A percentile compares a stretch with the other conserved stretches of the same genome.
These are phyloP conservation scores for Imbricaverruca yamaguchii DNA, from an alignment of 2,888 invertebrate species.

Conservation along the genomic window DNA sequence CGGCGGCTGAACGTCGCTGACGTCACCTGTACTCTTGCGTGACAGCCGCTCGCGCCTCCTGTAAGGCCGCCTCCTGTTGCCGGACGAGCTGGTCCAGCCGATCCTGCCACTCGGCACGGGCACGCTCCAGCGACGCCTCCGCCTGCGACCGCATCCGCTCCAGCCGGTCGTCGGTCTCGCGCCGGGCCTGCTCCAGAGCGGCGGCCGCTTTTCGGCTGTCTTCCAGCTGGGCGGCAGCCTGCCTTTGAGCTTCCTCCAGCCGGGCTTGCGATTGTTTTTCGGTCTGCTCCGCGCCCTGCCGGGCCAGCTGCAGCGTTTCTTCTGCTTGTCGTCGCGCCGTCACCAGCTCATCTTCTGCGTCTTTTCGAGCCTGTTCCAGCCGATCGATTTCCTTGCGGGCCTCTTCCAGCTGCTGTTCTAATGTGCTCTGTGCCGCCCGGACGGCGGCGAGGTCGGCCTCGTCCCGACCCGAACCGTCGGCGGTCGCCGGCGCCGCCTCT, in stretches of 20 bases:
- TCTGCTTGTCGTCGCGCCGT: no score
- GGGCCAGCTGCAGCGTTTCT: no score
- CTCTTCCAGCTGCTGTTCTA: neutral
- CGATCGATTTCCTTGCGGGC: neutral
- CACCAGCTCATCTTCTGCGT: conserved; percentile 20
- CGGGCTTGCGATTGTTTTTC: neutral
- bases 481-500: no score
- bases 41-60: neutral
- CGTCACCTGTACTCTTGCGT: neutral
- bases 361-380: neutral
- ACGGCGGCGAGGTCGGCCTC: no score
- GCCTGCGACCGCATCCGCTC: conserved; percentile 26
- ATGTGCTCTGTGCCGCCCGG: no score
- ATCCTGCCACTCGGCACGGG: conserved; percentile 23
- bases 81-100: conserved; percentile 15
- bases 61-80: no score
- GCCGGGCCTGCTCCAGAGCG: neutral
- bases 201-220: neutral
- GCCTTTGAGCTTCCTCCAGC: conserved; percentile 25
- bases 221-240: neutral
- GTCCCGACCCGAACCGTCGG: no score
- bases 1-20: no score
- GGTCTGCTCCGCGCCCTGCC: no score
- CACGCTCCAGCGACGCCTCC: conserved; percentile 27
- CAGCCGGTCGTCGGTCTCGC: conserved; percentile 24